Base-by-base conservation (phyloP, 2,888 invertebrate genomes). In the Pilophorus perplexus region DNA sequence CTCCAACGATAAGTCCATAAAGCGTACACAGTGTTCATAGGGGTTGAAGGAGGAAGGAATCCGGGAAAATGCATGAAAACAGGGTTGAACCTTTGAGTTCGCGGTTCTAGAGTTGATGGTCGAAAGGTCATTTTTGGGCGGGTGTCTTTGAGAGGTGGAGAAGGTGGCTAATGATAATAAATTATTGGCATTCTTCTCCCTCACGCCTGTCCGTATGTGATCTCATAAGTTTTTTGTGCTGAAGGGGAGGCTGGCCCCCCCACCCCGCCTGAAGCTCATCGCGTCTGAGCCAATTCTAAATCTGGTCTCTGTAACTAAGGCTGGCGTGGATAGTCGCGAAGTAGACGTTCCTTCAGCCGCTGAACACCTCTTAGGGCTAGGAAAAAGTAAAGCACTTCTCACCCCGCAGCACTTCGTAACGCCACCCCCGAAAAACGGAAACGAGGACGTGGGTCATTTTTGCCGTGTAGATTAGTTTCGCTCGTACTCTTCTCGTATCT, bases 281-380 rank as follows among this genome's bases (percentile, higher is more conserved):
- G 59, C 59, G 42, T 48, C 44, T 38, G 62, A 62, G 62, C 62
- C 62, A 62, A 62, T 62, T 62, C 62, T 62, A 62, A 62, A 62
- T 62, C 46, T 38, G 62, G n/a, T n/a, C 27, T 48, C 27, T 40
- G 23, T 22, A 42, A 42, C 59, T 42, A 33, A 25, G 59, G 59
- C 59, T 40, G 59, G 59, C 42, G 59, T 16, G 42, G 59, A 59
- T 42, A 59, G 59, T 59, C 59, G 59, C 59, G 42, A 59, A 59
- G 42, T 40, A 40, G 59, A 59, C 59, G 59, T 38, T 38, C 55
- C 55, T 38, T 38, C 55, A 55, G 55, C 55, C 55, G 37, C 55
- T 38, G 37, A 37, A 37, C 16, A 55, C 5, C 55, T 37, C 22
- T 12, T 38, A 38, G 55, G 55, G 38, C 55, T 25, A 37, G n/a